A percentile compares a stretch with the other conserved stretches of the same genome.
These are phyloP conservation scores for Rachycentron canadum DNA, from an alignment of 2,797 vertebrate species.

Conservation along the genomic window DNA sequence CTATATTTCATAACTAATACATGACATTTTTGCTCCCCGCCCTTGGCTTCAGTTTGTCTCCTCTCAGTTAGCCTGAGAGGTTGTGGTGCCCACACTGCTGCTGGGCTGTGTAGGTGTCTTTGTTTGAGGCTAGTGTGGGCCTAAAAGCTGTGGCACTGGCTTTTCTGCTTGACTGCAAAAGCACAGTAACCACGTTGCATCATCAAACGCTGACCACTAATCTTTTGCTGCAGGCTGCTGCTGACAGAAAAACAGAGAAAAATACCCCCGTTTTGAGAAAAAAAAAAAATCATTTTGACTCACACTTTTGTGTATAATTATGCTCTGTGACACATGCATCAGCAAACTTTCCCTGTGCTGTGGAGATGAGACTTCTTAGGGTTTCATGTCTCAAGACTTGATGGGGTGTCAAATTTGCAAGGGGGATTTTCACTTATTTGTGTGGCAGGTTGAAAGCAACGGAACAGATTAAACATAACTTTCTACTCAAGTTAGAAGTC, in stretches of 20 bases:
- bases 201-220: slow-evolving; percentile 77
- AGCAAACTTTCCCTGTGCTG: slow-evolving; percentile 54
- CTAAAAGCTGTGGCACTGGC: slow-evolving; percentile 62
- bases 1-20: slow-evolving; percentile 77
- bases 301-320: slow-evolving; percentile 53
- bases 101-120: slow-evolving; percentile 76
- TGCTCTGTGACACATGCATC: slow-evolving; percentile 29
- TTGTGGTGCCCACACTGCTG: slow-evolving; percentile 24
- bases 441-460: slow-evolving; percentile 52
- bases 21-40: slow-evolving; percentile 77
- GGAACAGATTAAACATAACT: slow-evolving; percentile 38
- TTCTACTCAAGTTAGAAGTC: slow-evolving; percentile 52
- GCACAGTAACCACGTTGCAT: slow-evolving; percentile 75
- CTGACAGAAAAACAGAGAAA: slow-evolving; percentile 47
- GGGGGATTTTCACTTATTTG: slow-evolving; percentile 57
- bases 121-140: slow-evolving; percentile 64
- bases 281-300: slow-evolving; percentile 64
- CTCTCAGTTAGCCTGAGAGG: slow-evolving; percentile 48
- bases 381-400: slow-evolving; percentile 53
- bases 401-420: slow-evolving; percentile 39
- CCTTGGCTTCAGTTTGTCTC: slow-evolving; percentile 65
- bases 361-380: slow-evolving; percentile 45
- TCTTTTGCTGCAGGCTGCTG: slow-evolving; percentile 61
- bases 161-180: slow-evolving; percentile 76
- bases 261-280: slow-evolving; percentile 56